Percentiles rank a stretch among this genome's conserved stretches.
Evolutionary conservation across 1,140 invertebrate species (phyloP).

Genomic region (Drosophila albomicans): DNA sequence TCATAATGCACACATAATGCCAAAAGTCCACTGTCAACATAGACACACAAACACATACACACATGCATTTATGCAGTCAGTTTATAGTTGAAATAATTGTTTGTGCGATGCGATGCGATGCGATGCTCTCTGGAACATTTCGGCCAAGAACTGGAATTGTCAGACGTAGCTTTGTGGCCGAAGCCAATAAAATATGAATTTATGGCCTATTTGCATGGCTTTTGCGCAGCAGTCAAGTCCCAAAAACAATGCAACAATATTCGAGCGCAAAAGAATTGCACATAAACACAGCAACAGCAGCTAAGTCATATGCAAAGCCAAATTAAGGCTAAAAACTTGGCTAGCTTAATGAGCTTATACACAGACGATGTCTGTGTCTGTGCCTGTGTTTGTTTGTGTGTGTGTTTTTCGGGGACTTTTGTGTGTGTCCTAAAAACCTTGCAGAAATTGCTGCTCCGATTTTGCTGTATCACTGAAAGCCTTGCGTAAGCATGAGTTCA

Average conservation of each 20-base stretch:
- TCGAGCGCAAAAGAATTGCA: conserved; percentile 14
- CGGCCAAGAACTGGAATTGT: conserved; percentile 41
- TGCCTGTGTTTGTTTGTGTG: conserved; percentile 15
- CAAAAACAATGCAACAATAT: conserved; percentile 50
- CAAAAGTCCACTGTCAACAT: conserved; percentile 71
- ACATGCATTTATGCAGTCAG: not conserved
- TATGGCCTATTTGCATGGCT: conserved; percentile 80
- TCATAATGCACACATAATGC: conserved; percentile 67
- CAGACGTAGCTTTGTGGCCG: conserved; percentile 20
- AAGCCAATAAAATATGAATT: conserved; percentile 78
- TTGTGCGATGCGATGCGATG: conserved; percentile 47
- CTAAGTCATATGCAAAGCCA: conserved; percentile 52
- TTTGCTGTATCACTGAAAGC: conserved; percentile 47
- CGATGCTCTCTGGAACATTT: conserved; percentile 51
- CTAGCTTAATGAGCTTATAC: conserved; percentile 70
- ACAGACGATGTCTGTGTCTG: conserved; percentile 5
- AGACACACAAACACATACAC: conserved; percentile 17
- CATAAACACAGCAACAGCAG: conserved; percentile 23
- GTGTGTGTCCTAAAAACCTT: conserved; percentile 17
- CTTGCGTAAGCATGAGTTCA: conserved; percentile 39
- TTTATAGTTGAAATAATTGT: conserved; percentile 56
- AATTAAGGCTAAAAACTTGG: conserved; percentile 59
- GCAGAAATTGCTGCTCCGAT: conserved; percentile 34
- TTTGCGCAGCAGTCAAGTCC: conserved; percentile 50
- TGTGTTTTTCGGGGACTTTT: conserved; percentile 1